These are phyloP conservation scores for Raphicerus campestris DNA, from an alignment of 2,113 vertebrate genomes.

Conservation along the genomic window DNA sequence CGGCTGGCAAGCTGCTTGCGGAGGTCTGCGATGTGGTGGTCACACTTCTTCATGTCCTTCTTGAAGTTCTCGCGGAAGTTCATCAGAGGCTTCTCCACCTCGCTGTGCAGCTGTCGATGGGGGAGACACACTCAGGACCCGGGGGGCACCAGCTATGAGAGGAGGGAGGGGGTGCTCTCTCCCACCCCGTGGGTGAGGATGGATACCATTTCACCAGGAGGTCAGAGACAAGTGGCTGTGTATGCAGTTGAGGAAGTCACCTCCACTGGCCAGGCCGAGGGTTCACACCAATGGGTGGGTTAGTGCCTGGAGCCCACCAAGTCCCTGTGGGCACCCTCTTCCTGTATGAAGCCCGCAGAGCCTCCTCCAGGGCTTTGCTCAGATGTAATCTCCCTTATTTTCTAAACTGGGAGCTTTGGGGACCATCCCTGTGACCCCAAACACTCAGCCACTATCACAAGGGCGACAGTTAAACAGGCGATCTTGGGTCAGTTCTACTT, in stretches of 20 bases:
- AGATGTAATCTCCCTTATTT: not conserved
- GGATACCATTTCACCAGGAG: not conserved
- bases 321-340: not conserved
- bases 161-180: not conserved
- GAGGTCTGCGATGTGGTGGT: slow-evolving; percentile 94
- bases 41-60: slow-evolving; percentile 98
- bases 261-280: no score
- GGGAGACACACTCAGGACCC: not conserved
- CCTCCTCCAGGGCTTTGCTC: not conserved
- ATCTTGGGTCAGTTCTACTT: not conserved
- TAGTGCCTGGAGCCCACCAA: not conserved
- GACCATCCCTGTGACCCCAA: not conserved
- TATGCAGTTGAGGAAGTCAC: rapidly evolving
- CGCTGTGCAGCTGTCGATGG: slow-evolving; percentile 89
- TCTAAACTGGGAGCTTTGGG: not conserved
- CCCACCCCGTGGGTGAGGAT: rapidly evolving
- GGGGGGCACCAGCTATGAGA: rapidly evolving
- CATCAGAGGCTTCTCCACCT: slow-evolving; percentile 97
- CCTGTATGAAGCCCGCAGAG: not conserved
- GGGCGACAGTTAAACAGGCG: not conserved
- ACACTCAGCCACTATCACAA: not conserved
- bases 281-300: rapidly evolving
- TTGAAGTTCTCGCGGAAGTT: slow-evolving; percentile 97
- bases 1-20: slow-evolving; percentile 95
- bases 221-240: no score